Evolutionary conservation across 2,888 invertebrate genomes (phyloP), one percentile per base, ranked within the genome.

Genomic region (Liodrosophila aerea): DNA sequence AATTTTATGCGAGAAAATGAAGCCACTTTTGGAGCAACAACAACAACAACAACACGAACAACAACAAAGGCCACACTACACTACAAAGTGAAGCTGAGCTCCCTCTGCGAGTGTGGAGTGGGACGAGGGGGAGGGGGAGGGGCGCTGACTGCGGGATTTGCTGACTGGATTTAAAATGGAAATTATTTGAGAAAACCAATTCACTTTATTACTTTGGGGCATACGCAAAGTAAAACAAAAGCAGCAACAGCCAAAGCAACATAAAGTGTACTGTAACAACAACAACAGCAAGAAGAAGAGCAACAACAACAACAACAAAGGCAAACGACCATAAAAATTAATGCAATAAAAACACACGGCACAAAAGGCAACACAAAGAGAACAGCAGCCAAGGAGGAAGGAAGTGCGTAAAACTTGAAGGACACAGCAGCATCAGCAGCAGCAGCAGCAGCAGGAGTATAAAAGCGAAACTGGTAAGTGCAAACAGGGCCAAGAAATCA

Each of bases 151-250:
- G 76, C 58, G 81, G n/a, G 78, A 78, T 83, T 78, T 78, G 80
- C 80, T 60, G 73, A 80, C 78, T 83, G 78, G 78, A 83, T 78
- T 78, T 78, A 78, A 78, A 78, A 78, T 78, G 83, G 78, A 78
- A 83, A 78, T 78, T 83, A 78, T 78, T 78, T 76, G 76, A 76
- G 84, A 64, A 78, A 83, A 80, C 78, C 83, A 78, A 78, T 78
- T 78, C 78, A 83, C 81, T 78, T 78, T 78, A 78, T 78, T 83
- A 78, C 78, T 78, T 78, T 83, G 81, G 78, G 78, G 83, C 81
- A 78, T 70, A 78, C 74, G 76, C 78, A 82, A 82, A 78, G 77
- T 83, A 80, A 78, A 80, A 74, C 77, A 83, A 69, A 72, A 63
- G 76, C 80, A 72, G 36, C 61, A 56, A 33, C 45, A 57, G 7